Evolutionary conservation across 1,140 invertebrate genomes (phyloP).

Genomic region (Stenopsyche tienmushanensis): DNA sequence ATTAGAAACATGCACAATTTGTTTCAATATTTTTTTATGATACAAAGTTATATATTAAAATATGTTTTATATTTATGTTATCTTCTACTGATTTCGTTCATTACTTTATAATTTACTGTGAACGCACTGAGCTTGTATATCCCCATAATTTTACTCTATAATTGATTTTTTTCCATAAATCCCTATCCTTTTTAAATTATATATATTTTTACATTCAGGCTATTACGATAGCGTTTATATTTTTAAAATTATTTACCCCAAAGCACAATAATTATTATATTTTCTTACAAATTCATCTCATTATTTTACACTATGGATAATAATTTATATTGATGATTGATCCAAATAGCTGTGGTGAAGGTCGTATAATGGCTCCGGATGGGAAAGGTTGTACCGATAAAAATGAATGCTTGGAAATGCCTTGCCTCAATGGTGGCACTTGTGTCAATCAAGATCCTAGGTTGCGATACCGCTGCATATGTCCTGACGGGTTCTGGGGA

Average conservation of each 20-base stretch:
- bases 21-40: too few relatives aligned
- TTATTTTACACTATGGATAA: conserved; percentile 24
- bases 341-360: conserved; percentile 80
- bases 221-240: too few relatives aligned
- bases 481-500: conserved; percentile 89
- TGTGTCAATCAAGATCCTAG: conserved; percentile 87
- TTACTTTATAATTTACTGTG: conserved; percentile 27
- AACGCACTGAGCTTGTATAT: conserved; percentile 49
- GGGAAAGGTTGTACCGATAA: conserved; percentile 90
- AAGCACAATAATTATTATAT: conserved; percentile 38
- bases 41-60: neutral
- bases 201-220: too few relatives aligned
- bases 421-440: conserved; percentile 86
- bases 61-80: neutral
- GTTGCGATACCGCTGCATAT: conserved; percentile 79
- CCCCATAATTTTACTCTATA: conserved; percentile 23
- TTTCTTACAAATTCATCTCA: conserved; percentile 23
- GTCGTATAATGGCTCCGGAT: conserved; percentile 82
- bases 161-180: neutral
- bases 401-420: conserved; percentile 90
- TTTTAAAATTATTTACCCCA: conserved; percentile 11
- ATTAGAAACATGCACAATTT: too few relatives aligned
- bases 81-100: neutral
- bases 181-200: too few relatives aligned
- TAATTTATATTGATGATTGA: conserved; percentile 15